Percentiles rank a stretch among this genome's conserved stretches.
phyloP scores from a whole-genome alignment of 2,888 invertebrate species.

The Saturnia japonica region DNA sequence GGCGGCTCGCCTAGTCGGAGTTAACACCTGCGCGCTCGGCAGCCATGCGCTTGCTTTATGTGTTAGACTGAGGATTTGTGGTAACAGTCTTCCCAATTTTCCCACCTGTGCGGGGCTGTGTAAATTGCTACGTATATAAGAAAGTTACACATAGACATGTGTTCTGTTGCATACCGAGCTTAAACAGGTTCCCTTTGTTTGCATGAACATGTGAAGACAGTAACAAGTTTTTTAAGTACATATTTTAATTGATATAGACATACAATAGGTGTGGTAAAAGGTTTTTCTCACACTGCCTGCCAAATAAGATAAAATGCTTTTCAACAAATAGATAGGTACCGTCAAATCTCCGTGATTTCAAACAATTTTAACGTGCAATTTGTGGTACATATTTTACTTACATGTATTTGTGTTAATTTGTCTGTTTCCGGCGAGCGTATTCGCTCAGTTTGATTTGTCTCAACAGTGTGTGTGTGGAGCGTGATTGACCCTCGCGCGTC shows the following conservation, averaged over 20 bases:
- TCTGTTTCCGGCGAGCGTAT: slow-evolving; percentile 10
- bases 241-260: slow-evolving; percentile 22
- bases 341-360: no score
- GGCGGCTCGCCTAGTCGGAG: slow-evolving; percentile 50
- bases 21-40: slow-evolving; percentile 72
- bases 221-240: slow-evolving; percentile 22
- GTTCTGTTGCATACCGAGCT: slow-evolving; percentile 17
- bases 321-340: not conserved
- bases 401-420: not conserved
- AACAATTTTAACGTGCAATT: slow-evolving; percentile 11
- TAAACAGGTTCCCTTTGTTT: slow-evolving; percentile 26
- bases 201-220: slow-evolving; percentile 21
- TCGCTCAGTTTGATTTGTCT: slow-evolving; percentile 9
- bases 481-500: not conserved
- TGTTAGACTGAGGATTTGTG: slow-evolving; percentile 54
- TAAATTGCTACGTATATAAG: slow-evolving; percentile 52
- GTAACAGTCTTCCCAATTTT: slow-evolving; percentile 47
- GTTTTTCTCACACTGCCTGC: slow-evolving; percentile 17
- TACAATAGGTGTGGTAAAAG: slow-evolving; percentile 21
- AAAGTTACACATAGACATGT: slow-evolving; percentile 26
- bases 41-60: slow-evolving; percentile 63
- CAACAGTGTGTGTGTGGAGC: not conserved
- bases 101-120: slow-evolving; percentile 56
- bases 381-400: slow-evolving; percentile 8
- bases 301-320: slow-evolving; percentile 9